Conservation (phyloP, 2,113 vertebrate species). For the Rhinogobius similis region DNA sequence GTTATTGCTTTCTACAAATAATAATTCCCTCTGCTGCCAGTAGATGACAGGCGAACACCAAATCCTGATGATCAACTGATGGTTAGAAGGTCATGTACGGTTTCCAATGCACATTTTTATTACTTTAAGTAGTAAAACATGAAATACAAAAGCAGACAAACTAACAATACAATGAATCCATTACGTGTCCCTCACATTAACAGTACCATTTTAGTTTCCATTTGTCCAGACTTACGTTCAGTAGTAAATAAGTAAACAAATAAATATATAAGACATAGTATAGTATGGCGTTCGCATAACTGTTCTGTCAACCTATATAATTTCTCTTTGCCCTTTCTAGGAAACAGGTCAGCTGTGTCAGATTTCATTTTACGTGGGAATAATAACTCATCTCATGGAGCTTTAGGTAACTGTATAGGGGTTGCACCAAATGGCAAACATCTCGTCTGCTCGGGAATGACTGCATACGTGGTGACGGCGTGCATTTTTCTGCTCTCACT, state of each 20-base stretch:
- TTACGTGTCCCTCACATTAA: too few species aligned
- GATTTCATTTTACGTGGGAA: slow-evolving; percentile 43
- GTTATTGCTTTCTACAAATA: too few species aligned
- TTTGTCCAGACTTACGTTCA: background rate
- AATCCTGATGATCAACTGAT: too few species aligned
- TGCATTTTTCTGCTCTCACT: slow-evolving; percentile 54
- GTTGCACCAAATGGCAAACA: slow-evolving; percentile 37
- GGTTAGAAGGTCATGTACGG: too few species aligned
- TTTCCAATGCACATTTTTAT: too few species aligned
- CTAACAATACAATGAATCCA: too few species aligned
- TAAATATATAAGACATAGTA: background rate
- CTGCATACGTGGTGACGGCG: slow-evolving; percentile 32
- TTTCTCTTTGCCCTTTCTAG: slow-evolving; percentile 34
- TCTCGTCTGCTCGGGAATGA: slow-evolving; percentile 34
- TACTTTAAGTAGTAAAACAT: too few species aligned
- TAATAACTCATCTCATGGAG: slow-evolving; percentile 53
- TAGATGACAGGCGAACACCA: too few species aligned
- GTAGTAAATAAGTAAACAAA: background rate
- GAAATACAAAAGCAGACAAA: too few species aligned
- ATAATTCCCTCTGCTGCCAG: too few species aligned
- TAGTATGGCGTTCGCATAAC: background rate
- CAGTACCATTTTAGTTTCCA: too few species aligned
- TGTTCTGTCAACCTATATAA: slow-evolving; percentile 21
- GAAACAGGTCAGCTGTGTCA: slow-evolving; percentile 33
- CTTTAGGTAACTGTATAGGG: slow-evolving; percentile 51